Evolutionary conservation across 2,113 vertebrate species (phyloP), one percentile per base, ranked within the genome.

Genomic region (Menidia beryllina): DNA sequence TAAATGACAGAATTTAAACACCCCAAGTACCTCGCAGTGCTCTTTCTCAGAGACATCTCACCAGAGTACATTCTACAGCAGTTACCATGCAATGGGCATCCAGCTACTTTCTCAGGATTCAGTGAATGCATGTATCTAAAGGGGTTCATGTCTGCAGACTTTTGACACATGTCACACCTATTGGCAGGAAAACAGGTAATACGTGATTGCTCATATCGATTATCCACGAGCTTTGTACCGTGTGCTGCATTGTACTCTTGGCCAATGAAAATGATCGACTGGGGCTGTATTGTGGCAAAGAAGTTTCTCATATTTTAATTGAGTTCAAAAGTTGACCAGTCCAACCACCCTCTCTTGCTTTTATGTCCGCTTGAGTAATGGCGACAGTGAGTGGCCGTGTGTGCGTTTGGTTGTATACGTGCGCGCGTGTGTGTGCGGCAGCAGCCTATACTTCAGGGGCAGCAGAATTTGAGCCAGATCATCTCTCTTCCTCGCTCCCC

Each of bases 271-370:
- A 54, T 62, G 54, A 85, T 76, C 69, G 73, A 72, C 73, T 38
- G 53, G 47, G 20, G 65, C 23, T 21, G 50, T 10, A 69, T 21
- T 48, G 38, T 27, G 27, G 64, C 57, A 58, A 52, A 58, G 43
- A 79, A 55, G 52, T 43, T 75, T 38, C n/a, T 81, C 64, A 71
- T 77, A 71, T 66, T 73, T 59, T 83, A 86, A 87, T 82, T 75
- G 73, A 86, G 92, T 93, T 93, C 90, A 93, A 91, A 91, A 91
- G 92, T 93, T 89, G 85, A 92, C 84, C 56, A 24, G 77, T 23
- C 64, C 21, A 45, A 72, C 57, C 50, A 73, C 81, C 64, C 54
- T 86, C 83, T 88, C 75, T 73, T 23, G 58, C 88, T 85, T 91
- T 91, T 73, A 90, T 85, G 89, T 90, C 82, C 81, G 72, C 78